Evolutionary conservation across 1,140 invertebrate species (phyloP), one percentile per base, ranked within the genome.

Genomic region (Pseudomyrmex cubaensis): DNA sequence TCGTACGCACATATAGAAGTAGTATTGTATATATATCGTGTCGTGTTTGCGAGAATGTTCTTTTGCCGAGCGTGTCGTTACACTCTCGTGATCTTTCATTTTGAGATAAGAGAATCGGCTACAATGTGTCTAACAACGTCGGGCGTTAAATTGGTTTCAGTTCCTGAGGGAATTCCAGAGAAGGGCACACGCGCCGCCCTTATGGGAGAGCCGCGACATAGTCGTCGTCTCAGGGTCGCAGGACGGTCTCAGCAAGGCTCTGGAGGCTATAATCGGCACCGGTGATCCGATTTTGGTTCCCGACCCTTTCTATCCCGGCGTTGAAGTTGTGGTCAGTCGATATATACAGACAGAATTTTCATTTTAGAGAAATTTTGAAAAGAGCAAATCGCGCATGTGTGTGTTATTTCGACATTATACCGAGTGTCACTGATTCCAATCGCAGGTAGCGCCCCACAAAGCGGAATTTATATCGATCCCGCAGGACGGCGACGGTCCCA

Each of bases 211-310:
- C 0, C 94, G 94, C 0, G 96, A 97, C 72, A 90, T 97, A 7
- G 91, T 97, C 46, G 94, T 97, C 12, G 97, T 97, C 1, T 95
- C 95, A 83, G 97, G 97, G 12, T 95, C 96, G 67, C 97, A 97
- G 92, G 97, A 97, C 93, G 97, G 96, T 12, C 95, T 98, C 80
- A 96, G 96, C 92, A 97, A 97, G 93, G 95, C 95, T 73, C 93
- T 97, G 2, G 96, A 97, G 85, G 95, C 97, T 92, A 94, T 96
- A 63, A 89, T 97, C 74, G 94, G 95, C 57, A 95, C 95, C n/a
- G 96, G 96, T 1, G 97, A 97, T 90, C 94, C 96, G 7, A 93
- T 98, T 15, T 89, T 98, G n/a, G 94, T 97, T 12, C 96, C 96
- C 72, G 95, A 96, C 92, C 97, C 96, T 13, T 92, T 96, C 17